These are phyloP conservation scores for Otolemur crassicaudatus DNA, from an alignment of 2,797 vertebrate species.

Conservation along the genomic window DNA sequence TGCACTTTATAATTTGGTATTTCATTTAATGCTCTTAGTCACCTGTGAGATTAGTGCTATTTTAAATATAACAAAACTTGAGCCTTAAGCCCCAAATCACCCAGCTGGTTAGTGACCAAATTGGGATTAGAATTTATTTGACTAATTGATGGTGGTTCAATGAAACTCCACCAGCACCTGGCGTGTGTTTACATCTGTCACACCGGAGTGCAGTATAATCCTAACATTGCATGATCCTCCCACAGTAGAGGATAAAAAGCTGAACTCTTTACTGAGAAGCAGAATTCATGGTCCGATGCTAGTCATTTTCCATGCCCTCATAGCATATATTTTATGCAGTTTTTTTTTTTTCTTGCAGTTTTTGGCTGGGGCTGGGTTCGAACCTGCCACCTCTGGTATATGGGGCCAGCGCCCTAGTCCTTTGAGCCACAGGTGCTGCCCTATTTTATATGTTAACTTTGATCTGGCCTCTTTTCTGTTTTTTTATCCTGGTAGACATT, in stretches of 20 bases:
- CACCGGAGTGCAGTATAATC: fast-evolving
- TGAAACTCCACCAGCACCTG: background rate
- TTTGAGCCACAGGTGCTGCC: too few species aligned
- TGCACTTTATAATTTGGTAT: background rate
- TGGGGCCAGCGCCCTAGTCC: too few species aligned
- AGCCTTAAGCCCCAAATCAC: background rate
- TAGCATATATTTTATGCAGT: background rate
- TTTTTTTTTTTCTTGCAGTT: too few species aligned
- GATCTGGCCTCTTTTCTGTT: background rate
- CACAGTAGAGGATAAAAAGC: background rate
- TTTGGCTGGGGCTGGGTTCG: too few species aligned
- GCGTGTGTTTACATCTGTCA: background rate
- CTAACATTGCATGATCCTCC: background rate
- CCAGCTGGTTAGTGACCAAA: background rate
- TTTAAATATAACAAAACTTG: background rate
- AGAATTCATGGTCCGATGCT: background rate
- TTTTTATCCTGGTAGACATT: background rate
- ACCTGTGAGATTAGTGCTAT: background rate
- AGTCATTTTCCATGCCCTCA: background rate
- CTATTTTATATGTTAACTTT: background rate
- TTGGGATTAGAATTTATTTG: background rate
- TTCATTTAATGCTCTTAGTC: background rate
- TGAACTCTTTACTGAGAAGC: background rate
- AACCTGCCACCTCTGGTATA: too few species aligned
- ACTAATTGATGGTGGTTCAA: background rate